phyloP scores from a whole-genome alignment of 2,888 invertebrate genomes.

The Unio delphinus region DNA sequence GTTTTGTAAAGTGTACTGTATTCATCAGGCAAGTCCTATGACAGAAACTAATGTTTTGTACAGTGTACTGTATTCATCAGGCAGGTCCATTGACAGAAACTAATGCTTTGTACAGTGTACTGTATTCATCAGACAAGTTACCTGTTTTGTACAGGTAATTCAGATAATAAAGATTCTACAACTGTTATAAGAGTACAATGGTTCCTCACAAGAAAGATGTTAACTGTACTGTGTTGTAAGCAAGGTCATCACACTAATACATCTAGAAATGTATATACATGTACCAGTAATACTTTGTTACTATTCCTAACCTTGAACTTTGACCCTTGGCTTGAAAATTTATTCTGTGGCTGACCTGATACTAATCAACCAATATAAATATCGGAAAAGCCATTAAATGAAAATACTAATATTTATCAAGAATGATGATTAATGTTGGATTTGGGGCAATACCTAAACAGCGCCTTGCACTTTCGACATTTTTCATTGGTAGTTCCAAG shows the following conservation, averaged over 20 bases:
- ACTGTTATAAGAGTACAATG: not conserved
- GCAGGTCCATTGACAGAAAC: slow-evolving; percentile 75
- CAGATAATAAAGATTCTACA: not conserved
- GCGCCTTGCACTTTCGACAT: too few relatives aligned
- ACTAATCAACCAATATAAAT: too few relatives aligned
- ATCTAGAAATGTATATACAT: too few relatives aligned
- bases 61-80: slow-evolving; percentile 82
- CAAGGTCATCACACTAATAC: not conserved
- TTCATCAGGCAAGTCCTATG: slow-evolving; percentile 79
- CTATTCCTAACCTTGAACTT: too few relatives aligned
- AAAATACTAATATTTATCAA: too few relatives aligned
- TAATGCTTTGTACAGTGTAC: slow-evolving; percentile 79
- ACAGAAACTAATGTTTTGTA: slow-evolving; percentile 74
- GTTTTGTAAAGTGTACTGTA: slow-evolving; percentile 82
- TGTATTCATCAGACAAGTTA: slow-evolving; percentile 80
- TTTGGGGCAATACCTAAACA: too few relatives aligned
- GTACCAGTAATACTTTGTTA: too few relatives aligned
- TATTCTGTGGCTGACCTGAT: too few relatives aligned
- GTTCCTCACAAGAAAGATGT: not conserved
- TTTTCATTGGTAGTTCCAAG: too few relatives aligned
- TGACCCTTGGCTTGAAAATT: too few relatives aligned
- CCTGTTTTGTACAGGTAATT: not conserved
- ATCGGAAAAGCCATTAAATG: too few relatives aligned
- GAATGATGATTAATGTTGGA: too few relatives aligned
- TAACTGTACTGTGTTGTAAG: not conserved